Conservation (phyloP, 2,797 vertebrate species). For the Hybognathus amarus region DNA sequence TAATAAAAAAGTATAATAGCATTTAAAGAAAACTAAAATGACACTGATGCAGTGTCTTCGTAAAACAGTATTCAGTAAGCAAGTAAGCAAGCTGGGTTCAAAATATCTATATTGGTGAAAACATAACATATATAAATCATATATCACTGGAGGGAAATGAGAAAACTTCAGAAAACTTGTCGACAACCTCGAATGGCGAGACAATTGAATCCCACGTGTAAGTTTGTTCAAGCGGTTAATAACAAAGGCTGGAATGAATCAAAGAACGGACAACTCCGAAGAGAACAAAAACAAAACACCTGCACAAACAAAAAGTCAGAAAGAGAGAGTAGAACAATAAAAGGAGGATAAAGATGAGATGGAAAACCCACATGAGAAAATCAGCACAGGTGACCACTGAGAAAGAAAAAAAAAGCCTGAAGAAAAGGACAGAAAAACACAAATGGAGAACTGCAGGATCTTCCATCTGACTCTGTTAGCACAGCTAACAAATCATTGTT, state of each 20-base stretch:
- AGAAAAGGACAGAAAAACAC: conserved; percentile 53
- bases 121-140: not conserved
- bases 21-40: not conserved
- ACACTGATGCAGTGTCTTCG: not conserved
- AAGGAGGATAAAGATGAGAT: conserved; percentile 18
- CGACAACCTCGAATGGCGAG: not conserved
- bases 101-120: not conserved
- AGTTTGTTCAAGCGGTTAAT: conserved; percentile 37
- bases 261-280: conserved; percentile 5
- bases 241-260: conserved; percentile 6
- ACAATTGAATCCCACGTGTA: conserved; percentile 14
- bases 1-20: not conserved
- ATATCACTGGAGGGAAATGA: not conserved
- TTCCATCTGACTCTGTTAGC: conserved; percentile 50
- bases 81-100: not conserved
- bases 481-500: not conserved
- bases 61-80: not conserved
- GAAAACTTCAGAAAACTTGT: conserved; percentile 2
- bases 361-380: conserved; percentile 22
- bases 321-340: conserved; percentile 11
- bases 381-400: conserved; percentile 52
- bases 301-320: not conserved
- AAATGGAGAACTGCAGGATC: conserved; percentile 49
- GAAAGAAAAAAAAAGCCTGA: not conserved
- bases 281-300: conserved; percentile 12